Conservation (phyloP, 2,888 invertebrate species). For the Aphidius colemani region DNA sequence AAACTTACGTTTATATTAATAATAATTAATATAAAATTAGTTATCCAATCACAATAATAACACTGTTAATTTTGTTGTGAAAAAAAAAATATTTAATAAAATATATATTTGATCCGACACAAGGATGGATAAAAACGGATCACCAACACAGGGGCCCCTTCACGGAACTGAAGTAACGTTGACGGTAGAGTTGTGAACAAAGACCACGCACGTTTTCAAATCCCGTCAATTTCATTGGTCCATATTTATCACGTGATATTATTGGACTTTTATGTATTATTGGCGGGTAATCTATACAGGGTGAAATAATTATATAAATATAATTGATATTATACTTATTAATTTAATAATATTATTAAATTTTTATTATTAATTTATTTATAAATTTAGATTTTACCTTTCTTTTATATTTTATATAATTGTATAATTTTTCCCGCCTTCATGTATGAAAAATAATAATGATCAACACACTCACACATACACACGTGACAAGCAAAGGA, state of each 20-base stretch:
- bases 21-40: neutral
- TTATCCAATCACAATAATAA: neutral
- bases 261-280: constrained; percentile 52
- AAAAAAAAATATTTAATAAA: neutral
- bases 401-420: too few species aligned
- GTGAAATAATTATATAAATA: constrained; percentile 37
- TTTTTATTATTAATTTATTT: too few species aligned
- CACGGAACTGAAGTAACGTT: constrained; percentile 58
- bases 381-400: too few species aligned
- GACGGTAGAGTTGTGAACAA: constrained; percentile 57
- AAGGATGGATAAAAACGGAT: constrained; percentile 49
- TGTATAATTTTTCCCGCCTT: neutral
- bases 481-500: too few species aligned
- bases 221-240: constrained; percentile 63
- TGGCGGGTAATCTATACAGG: constrained; percentile 52
- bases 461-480: too few species aligned
- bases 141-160: constrained; percentile 59
- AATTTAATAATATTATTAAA: too few species aligned
- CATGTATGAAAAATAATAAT: neutral
- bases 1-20: neutral
- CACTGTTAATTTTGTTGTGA: neutral
- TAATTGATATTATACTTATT: too few species aligned
- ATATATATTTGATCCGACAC: neutral
- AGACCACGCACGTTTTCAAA: constrained; percentile 63
- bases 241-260: constrained; percentile 63